These are phyloP conservation scores for Perca schrenkii DNA, from an alignment of 2,113 vertebrate species.

Conservation along the genomic window DNA sequence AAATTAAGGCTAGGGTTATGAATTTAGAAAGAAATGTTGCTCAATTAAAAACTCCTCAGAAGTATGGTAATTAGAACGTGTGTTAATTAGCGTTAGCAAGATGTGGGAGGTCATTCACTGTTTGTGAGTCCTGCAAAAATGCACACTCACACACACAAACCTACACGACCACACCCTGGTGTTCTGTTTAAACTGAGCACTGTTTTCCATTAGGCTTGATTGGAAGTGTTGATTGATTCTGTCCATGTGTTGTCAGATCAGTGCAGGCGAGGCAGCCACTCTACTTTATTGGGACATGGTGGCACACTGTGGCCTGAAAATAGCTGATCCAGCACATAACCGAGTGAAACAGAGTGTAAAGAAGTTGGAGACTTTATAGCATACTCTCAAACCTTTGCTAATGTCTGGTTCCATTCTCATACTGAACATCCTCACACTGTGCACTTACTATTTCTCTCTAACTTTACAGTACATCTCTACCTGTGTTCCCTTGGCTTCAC, in stretches of 20 bases:
- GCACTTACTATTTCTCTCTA: not conserved
- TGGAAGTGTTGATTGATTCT: slow-evolving; percentile 77
- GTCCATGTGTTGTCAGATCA: slow-evolving; percentile 60
- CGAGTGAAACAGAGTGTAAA: not conserved
- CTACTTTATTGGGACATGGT: slow-evolving; percentile 65
- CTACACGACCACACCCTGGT: not conserved
- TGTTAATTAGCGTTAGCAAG: slow-evolving; percentile 17
- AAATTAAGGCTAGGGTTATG: not conserved
- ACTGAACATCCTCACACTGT: not conserved
- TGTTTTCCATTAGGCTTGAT: slow-evolving; percentile 74
- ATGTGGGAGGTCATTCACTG: slow-evolving; percentile 15
- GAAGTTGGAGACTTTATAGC: slow-evolving; percentile 11
- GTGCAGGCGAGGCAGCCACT: slow-evolving; percentile 54
- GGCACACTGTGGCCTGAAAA: slow-evolving; percentile 34
- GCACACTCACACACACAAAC: not conserved
- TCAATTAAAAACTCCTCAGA: slow-evolving; percentile 28
- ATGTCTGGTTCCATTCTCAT: not conserved
- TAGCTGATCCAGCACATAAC: slow-evolving; percentile 56
- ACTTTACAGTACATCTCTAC: not conserved
- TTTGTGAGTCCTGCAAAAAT: not conserved
- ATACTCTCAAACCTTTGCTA: slow-evolving; percentile 24
- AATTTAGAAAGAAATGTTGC: slow-evolving; percentile 22
- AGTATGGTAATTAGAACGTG: slow-evolving; percentile 25
- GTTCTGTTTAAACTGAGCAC: slow-evolving; percentile 31
- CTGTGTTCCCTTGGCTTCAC: not conserved